A percentile compares a stretch with the other conserved stretches of the same genome.
Conservation (phyloP, 2,888 invertebrate genomes). For the Halictus quadricinctus region DNA sequence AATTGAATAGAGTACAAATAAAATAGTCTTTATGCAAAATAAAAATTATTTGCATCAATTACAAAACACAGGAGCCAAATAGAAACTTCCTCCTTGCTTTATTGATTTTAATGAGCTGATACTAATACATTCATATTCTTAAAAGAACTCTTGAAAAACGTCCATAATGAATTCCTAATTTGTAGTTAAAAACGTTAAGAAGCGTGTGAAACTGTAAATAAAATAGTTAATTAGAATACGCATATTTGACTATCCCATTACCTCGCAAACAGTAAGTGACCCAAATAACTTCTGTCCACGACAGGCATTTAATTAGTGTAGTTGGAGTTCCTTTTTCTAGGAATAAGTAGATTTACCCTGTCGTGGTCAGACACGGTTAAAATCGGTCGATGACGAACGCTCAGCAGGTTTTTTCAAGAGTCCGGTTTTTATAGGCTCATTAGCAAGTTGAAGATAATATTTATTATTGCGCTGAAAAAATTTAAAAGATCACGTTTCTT, state of each 20-base stretch:
- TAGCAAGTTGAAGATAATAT: neutral
- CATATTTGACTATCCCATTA: neutral
- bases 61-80: too few species aligned
- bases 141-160: too few species aligned
- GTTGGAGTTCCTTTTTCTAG: neutral
- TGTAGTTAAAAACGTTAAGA: neutral
- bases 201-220: neutral
- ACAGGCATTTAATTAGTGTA: conserved; percentile 10
- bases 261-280: conserved; percentile 32
- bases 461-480: neutral
- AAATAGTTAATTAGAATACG: neutral
- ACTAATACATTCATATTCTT: too few species aligned
- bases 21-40: too few species aligned
- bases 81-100: too few species aligned
- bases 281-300: neutral
- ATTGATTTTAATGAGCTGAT: too few species aligned
- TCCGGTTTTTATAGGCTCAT: neutral
- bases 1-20: too few species aligned
- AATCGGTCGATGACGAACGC: conserved; percentile 2
- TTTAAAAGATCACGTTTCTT: neutral
- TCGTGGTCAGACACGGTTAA: neutral
- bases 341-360: neutral
- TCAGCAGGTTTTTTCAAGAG: neutral
- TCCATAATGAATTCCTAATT: neutral
- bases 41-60: too few species aligned